phyloP scores from a whole-genome alignment of 1,140 invertebrate genomes.

The Magallana angulata region DNA sequence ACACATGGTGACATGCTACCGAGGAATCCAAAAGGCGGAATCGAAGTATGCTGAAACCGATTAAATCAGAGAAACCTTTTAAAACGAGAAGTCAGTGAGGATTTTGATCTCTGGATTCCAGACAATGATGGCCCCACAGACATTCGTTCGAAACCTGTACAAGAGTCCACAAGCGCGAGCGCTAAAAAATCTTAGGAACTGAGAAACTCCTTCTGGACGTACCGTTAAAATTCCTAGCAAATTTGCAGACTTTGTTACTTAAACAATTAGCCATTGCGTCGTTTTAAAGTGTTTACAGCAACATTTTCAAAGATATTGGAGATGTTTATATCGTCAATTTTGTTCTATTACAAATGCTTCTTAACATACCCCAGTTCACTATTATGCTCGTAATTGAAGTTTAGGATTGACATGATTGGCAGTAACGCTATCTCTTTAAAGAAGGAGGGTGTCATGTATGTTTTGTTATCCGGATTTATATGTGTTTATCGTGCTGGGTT shows the following conservation, averaged over 20 bases:
- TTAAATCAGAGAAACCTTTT: background rate
- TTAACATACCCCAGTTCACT: background rate
- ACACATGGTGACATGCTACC: background rate
- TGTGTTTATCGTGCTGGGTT: too few species aligned
- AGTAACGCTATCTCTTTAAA: background rate
- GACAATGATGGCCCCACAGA: background rate
- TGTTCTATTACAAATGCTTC: background rate
- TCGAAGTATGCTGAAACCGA: background rate
- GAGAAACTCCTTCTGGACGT: background rate
- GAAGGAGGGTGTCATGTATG: constrained; percentile 8
- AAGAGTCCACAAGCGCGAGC: background rate
- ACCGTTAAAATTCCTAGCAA: background rate
- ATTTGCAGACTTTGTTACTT: background rate
- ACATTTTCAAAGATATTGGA: background rate
- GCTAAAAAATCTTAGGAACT: background rate
- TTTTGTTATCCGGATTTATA: background rate
- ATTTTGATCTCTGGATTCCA: background rate
- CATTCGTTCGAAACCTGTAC: background rate
- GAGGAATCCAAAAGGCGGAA: background rate
- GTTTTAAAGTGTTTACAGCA: background rate
- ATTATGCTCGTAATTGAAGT: too few species aligned
- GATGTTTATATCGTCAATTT: background rate
- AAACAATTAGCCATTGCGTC: background rate
- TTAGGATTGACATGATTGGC: too few species aligned
- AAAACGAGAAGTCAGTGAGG: background rate